These are phyloP conservation scores for Tuta absoluta DNA, from an alignment of 2,888 invertebrate genomes.

Conservation along the genomic window DNA sequence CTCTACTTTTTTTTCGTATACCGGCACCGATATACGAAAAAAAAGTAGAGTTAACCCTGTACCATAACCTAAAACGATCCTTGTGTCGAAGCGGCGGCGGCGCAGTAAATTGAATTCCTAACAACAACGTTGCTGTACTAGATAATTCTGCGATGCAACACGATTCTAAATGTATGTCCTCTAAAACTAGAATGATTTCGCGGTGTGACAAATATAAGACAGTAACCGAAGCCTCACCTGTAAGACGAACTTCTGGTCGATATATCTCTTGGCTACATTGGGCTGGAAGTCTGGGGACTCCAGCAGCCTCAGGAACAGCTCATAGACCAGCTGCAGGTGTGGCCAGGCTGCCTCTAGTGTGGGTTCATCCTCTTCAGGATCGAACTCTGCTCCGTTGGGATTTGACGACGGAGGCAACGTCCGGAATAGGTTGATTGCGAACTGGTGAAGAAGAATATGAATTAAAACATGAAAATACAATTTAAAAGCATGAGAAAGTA, in stretches of 20 bases:
- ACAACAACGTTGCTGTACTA: too few relatives aligned
- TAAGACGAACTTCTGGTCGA: slow-evolving; percentile 97
- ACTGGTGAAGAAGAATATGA: slow-evolving; percentile 70
- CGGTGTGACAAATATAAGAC: background rate
- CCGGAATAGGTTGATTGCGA: slow-evolving; percentile 93
- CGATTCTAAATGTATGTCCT: too few relatives aligned
- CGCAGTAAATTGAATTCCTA: too few relatives aligned
- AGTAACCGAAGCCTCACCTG: slow-evolving; percentile 83
- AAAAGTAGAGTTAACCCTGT: too few relatives aligned
- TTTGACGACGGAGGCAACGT: slow-evolving; percentile 92
- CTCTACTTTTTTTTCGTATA: too few relatives aligned
- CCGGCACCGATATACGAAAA: too few relatives aligned
- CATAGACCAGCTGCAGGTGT: slow-evolving; percentile 91
- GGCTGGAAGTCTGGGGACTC: slow-evolving; percentile 97
- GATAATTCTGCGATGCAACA: too few relatives aligned
- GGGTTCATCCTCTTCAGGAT: slow-evolving; percentile 97
- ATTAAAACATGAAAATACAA: too few relatives aligned
- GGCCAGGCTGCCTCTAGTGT: slow-evolving; percentile 97
- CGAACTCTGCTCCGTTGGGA: slow-evolving; percentile 93
- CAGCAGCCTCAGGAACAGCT: slow-evolving; percentile 89
- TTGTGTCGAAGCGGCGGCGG: too few relatives aligned
- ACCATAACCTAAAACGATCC: too few relatives aligned
- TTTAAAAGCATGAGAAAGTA: background rate
- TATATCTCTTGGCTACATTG: slow-evolving; percentile 93
- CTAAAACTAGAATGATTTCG: background rate